Conservation (phyloP, 2,797 vertebrate species). For the Schizopygopsis malacanthus region DNA sequence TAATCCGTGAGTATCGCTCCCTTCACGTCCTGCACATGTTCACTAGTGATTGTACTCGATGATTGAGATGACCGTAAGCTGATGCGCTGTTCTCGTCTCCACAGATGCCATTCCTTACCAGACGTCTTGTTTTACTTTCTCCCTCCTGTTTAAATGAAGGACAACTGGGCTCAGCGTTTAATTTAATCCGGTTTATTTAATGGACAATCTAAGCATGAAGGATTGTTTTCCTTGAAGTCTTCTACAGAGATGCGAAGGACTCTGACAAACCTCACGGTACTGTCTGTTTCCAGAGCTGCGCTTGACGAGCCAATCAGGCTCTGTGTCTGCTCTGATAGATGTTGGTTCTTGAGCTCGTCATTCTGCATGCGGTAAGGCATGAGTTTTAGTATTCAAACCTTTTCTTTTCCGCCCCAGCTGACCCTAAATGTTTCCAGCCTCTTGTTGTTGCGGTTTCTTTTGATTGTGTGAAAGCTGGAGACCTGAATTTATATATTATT, state of each 20-base stretch:
- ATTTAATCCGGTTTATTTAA: slow-evolving; percentile 67
- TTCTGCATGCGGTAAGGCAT: slow-evolving; percentile 65
- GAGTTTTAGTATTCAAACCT: slow-evolving; percentile 56
- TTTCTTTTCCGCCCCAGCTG: slow-evolving; percentile 40
- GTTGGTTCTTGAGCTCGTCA: slow-evolving; percentile 23
- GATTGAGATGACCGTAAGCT: background rate
- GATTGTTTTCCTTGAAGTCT: slow-evolving; percentile 53
- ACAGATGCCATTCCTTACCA: slow-evolving; percentile 50
- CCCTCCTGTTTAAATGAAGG: slow-evolving; percentile 51
- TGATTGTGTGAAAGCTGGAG: slow-evolving; percentile 55
- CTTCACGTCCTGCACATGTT: background rate
- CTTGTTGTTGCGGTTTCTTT: slow-evolving; percentile 38
- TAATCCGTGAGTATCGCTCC: slow-evolving; percentile 75
- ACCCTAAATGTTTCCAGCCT: slow-evolving; percentile 44
- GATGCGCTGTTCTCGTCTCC: background rate
- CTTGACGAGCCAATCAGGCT: slow-evolving; percentile 45
- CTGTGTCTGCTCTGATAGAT: slow-evolving; percentile 54
- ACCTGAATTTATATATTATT: slow-evolving; percentile 39
- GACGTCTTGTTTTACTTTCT: slow-evolving; percentile 24
- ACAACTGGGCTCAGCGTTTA: slow-evolving; percentile 56
- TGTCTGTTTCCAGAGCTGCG: slow-evolving; percentile 55
- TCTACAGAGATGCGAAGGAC: slow-evolving; percentile 51
- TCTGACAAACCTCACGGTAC: slow-evolving; percentile 60
- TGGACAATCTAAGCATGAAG: slow-evolving; percentile 58
- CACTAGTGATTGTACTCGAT: background rate